phyloP scores from a whole-genome alignment of 1,140 invertebrate species.

The Saccostrea glomerata region DNA sequence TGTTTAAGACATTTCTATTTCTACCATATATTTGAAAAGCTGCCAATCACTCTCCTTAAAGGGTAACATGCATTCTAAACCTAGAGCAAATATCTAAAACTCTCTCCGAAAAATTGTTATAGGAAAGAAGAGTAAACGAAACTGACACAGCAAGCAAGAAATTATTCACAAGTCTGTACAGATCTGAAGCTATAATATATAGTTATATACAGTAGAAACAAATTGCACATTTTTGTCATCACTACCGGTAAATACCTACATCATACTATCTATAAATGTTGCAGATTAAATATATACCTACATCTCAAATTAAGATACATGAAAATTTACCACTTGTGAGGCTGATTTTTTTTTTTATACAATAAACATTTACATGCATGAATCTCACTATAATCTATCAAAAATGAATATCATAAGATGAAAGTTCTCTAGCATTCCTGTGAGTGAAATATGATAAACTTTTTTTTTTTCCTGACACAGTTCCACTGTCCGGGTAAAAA shows the following conservation, averaged over 20 bases:
- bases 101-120: too few relatives aligned
- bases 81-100: too few relatives aligned
- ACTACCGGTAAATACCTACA: not conserved
- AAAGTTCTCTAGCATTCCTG: not conserved
- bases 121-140: too few relatives aligned
- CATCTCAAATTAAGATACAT: not conserved
- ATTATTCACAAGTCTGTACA: too few relatives aligned
- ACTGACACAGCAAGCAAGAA: too few relatives aligned
- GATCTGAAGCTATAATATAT: too few relatives aligned
- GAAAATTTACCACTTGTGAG: not conserved
- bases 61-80: too few relatives aligned
- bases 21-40: too few relatives aligned
- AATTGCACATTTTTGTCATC: slow-evolving; percentile 17
- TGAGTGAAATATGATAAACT: not conserved
- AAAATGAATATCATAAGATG: not conserved
- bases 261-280: not conserved
- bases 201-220: not conserved
- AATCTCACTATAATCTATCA: not conserved
- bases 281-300: not conserved
- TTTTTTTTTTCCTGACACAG: too few relatives aligned
- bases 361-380: not conserved
- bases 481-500: too few relatives aligned
- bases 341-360: not conserved
- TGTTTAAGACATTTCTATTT: too few relatives aligned
- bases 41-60: too few relatives aligned